A percentile compares a stretch with the other conserved stretches of the same genome.
phyloP scores from a whole-genome alignment of 2,797 vertebrate genomes.

The Cirrhinus mrigala region DNA sequence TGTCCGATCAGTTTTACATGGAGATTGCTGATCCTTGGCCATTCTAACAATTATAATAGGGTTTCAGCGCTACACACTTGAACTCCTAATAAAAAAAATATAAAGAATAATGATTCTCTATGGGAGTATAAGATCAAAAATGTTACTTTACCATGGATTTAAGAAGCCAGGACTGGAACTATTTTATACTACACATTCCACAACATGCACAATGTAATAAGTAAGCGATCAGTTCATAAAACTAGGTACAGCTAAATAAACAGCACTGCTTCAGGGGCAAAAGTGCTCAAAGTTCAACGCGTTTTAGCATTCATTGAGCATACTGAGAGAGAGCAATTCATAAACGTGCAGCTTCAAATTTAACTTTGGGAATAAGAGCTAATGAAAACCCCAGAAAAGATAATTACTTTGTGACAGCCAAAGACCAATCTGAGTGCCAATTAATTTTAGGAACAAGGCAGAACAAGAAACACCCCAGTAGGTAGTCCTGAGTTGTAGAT shows the following conservation, averaged over 20 bases:
- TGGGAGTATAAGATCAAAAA: neutral
- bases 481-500: neutral
- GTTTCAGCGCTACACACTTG: no score
- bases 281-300: neutral
- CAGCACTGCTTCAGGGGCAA: neutral
- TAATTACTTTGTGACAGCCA: conserved; percentile 32
- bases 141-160: neutral
- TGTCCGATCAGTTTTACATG: no score
- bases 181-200: neutral
- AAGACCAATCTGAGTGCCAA: conserved; percentile 33
- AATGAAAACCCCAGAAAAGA: conserved; percentile 31
- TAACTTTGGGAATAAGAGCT: conserved; percentile 24
- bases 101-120: neutral
- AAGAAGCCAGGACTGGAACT: neutral
- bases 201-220: neutral
- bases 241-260: neutral
- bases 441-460: conserved; percentile 27
- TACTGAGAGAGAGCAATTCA: neutral
- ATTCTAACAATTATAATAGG: no score
- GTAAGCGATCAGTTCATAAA: neutral
- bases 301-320: neutral
- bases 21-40: no score
- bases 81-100: neutral
- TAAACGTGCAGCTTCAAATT: neutral
- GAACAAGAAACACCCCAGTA: conserved; percentile 5